Evolutionary conservation across 1,140 invertebrate genomes (phyloP).

Genomic region (Olivierus martensii): DNA sequence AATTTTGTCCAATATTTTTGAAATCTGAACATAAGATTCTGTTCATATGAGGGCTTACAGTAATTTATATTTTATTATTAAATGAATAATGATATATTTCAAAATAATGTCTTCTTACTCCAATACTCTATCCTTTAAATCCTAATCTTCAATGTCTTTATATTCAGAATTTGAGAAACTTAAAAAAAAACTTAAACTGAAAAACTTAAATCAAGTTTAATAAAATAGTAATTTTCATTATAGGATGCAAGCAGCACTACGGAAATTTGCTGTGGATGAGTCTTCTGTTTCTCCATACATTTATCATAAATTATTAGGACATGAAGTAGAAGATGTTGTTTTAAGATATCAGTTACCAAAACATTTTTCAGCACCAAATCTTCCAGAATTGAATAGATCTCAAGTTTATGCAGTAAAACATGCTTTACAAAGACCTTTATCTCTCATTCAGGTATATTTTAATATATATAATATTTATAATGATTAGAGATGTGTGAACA

Average conservation of each 20-base stretch:
- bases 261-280: conserved; percentile 93
- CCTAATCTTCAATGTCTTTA: too few species aligned
- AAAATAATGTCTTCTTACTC: too few species aligned
- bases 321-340: conserved; percentile 91
- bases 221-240: conserved; percentile 12
- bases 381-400: conserved; percentile 82
- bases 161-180: too few species aligned
- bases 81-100: too few species aligned
- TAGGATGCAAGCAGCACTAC: conserved; percentile 89
- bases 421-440: conserved; percentile 89
- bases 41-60: too few species aligned
- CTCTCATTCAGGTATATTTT: conserved; percentile 73
- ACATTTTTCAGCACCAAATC: conserved; percentile 89
- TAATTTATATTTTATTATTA: too few species aligned
- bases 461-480: too few species aligned
- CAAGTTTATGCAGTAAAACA: conserved; percentile 98
- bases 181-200: too few species aligned
- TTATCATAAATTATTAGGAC: conserved; percentile 89
- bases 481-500: too few species aligned
- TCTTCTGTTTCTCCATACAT: conserved; percentile 94
- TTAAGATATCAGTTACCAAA: conserved; percentile 84
- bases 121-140: too few species aligned
- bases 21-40: too few species aligned
- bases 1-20: too few species aligned
- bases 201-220: background rate